These are phyloP conservation scores for Limnephilus rhombicus DNA, from an alignment of 2,888 invertebrate species.

Conservation along the genomic window DNA sequence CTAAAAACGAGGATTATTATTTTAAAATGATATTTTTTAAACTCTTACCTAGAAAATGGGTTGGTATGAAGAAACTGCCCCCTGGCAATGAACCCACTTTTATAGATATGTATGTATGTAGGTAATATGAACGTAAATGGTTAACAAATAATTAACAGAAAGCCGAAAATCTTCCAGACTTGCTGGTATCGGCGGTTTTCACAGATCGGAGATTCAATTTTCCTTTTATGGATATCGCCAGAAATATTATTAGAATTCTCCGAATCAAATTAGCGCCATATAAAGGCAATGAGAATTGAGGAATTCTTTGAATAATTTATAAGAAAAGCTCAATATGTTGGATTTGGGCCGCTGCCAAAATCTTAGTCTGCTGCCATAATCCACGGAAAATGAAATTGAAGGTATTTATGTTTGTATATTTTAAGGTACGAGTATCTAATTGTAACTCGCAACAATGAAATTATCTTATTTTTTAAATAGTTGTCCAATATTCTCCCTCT, in stretches of 20 bases:
- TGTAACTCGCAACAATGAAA: too few species aligned
- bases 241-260: background rate
- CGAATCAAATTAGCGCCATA: background rate
- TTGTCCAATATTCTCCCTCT: too few species aligned
- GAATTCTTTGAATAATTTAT: background rate
- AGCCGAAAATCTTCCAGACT: background rate
- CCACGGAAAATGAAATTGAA: background rate
- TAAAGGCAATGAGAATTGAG: background rate
- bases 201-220: background rate
- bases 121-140: too few species aligned
- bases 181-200: background rate
- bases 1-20: too few species aligned
- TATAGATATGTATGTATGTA: too few species aligned
- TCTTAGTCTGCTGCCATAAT: background rate
- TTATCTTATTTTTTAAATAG: too few species aligned
- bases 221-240: background rate
- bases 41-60: too few species aligned
- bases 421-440: too few species aligned
- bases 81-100: too few species aligned
- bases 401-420: background rate
- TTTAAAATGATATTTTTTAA: too few species aligned
- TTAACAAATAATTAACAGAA: background rate
- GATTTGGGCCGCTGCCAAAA: background rate
- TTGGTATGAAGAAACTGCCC: too few species aligned
- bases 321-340: constrained; percentile 1